Conservation (phyloP, 2,888 invertebrate genomes). For the Drosophila multiciliata region DNA sequence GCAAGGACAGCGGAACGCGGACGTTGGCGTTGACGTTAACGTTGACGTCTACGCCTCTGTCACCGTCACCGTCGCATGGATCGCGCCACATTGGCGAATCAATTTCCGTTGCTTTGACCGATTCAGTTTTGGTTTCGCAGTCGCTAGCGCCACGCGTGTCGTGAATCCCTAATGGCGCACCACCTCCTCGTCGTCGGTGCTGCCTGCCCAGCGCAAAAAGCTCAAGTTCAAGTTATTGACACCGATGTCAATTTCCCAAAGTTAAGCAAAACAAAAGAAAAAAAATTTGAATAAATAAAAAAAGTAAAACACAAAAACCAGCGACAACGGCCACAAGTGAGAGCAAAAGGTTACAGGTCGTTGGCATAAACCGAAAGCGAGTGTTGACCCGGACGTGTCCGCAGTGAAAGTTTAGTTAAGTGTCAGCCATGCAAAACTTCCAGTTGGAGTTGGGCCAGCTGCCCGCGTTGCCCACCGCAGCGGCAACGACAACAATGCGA, state of each 20-base stretch:
- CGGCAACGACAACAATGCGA: constrained; percentile 43
- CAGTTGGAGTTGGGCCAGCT: constrained; percentile 51
- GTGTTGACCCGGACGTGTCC: constrained; percentile 25
- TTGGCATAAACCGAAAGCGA: constrained; percentile 11
- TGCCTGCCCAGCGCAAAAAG: constrained; percentile 43
- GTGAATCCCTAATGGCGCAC: constrained; percentile 73
- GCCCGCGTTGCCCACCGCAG: constrained; percentile 50
- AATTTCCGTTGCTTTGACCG: constrained; percentile 78
- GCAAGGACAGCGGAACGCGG: constrained; percentile 68
- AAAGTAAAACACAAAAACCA: constrained; percentile 1
- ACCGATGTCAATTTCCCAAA: constrained; percentile 8
- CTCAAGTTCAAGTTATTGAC: constrained; percentile 43
- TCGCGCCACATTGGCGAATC: constrained; percentile 70
- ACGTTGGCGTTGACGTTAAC: constrained; percentile 36
- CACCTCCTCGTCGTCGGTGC: constrained; percentile 38
- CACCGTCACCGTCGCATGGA: constrained; percentile 37
- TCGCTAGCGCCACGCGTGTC: constrained; percentile 77
- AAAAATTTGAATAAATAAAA: background rate
- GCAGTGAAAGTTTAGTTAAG: constrained; percentile 30
- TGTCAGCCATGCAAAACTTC: constrained; percentile 47
- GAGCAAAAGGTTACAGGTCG: constrained; percentile 12
- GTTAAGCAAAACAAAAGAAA: constrained; percentile 13
- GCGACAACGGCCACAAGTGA: constrained; percentile 27
- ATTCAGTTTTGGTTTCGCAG: constrained; percentile 79
- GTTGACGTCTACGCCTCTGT: constrained; percentile 23